phyloP scores from a whole-genome alignment of 2,797 vertebrate genomes.

The Chelmon rostratus region DNA sequence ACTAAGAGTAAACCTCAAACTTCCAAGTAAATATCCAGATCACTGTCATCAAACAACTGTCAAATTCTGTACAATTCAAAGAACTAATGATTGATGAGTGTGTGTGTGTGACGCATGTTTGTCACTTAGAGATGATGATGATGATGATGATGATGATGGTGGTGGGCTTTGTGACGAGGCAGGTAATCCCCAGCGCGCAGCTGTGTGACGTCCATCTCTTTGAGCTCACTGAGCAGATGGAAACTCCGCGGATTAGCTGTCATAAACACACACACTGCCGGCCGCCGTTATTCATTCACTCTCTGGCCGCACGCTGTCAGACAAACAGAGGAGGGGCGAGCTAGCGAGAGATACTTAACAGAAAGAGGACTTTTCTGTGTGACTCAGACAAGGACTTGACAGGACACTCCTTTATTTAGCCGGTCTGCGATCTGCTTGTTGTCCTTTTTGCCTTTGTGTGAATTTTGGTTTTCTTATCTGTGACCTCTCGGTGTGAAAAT shows the following conservation, averaged over 20 bases:
- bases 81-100: neutral
- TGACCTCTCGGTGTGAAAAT: constrained; percentile 50
- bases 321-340: neutral
- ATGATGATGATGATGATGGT: constrained; percentile 35
- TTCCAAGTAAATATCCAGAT: neutral
- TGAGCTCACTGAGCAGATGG: constrained; percentile 75
- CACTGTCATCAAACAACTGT: neutral
- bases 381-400: neutral
- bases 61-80: neutral
- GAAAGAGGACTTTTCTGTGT: neutral
- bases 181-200: constrained; percentile 72
- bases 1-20: neutral
- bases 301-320: too few relatives aligned
- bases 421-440: neutral
- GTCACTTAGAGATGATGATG: neutral
- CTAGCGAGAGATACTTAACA: neutral
- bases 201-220: constrained; percentile 55
- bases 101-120: neutral
- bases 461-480: neutral
- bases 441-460: neutral
- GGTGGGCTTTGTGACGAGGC: constrained; percentile 63
- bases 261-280: constrained; percentile 41
- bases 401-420: neutral
- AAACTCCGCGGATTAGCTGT: constrained; percentile 74
- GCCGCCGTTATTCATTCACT: neutral